Evolutionary conservation across 2,797 vertebrate species (phyloP), one percentile per base, ranked within the genome.

Genomic region (Intellagama lesueurii): DNA sequence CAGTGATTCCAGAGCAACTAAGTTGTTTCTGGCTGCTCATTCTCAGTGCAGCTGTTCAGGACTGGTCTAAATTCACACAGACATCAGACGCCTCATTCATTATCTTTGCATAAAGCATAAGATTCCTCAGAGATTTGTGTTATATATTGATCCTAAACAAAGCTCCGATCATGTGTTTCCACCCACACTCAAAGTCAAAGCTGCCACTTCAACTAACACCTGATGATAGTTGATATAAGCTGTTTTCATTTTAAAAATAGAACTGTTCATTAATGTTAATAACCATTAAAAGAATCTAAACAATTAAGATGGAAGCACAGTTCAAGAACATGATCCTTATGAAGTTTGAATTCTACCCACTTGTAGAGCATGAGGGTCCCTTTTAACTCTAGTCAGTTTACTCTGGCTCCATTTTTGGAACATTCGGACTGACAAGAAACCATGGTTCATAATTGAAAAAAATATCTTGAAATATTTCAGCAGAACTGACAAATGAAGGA

Each of bases 401-500:
- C 93, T 95, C 94, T 0, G 77, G 92, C 93, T 92, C 81, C 40
- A 91, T 94, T 91, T 92, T 94, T 92, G 91, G 94, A 81, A 47
- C 89, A 30, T 88, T 91, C 94, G 92, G 95, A 94, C 95, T 95
- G 96, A 96, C 94, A 70, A 91, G 95, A 91, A 93, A 93, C 93
- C 90, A 79, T 92, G 94, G 90, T 93, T 96, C 78, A 85, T 96
- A 95, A 97, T 94, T 94, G 93, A 96, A 95, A 76, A 94, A 96
- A 68, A 94, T 96, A 93, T 94, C 93, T 92, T 96, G 94, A 96
- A 95, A 95, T 94, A 93, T 94, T 94, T 91, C 91, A 96, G 94
- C 86, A 81, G 92, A 96, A 91, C 94, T 96, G 96, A 95, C 94
- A 96, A 95, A 96, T 94, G 87, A 92, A 95, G 88, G 92, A 94